Base-by-base conservation (phyloP, 2,888 invertebrate species). In the Leistus spinibarbis region DNA sequence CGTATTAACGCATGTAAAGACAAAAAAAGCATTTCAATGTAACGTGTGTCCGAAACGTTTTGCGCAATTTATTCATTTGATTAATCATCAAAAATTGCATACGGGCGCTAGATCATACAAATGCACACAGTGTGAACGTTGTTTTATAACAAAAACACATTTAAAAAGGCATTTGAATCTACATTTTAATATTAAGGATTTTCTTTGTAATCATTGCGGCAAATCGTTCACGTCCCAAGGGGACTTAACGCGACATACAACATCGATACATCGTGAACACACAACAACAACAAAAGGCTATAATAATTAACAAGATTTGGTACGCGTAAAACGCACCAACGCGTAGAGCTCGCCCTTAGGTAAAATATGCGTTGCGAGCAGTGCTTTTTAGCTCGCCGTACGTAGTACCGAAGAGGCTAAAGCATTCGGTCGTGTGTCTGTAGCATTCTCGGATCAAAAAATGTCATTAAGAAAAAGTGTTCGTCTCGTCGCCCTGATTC, bases 161-260 rank as follows among this genome's bases (percentile, higher is more conserved):
- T 72, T 72, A 17, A 66, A 72, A 57, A 56, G 23, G 20, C 72
- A 72, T 66, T 20, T 53, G 20, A 65, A 60, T 13, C 22, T 3
- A 20, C 72, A 72, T 40, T 16, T 40, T 19, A 56, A 57, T 19
- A 7, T 66, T n/a, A 72, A 72, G 40, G 19, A 72, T 56, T 65
- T 19, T 66, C 65, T 72, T 22, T 87, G 91, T 83, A 88, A 88
- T 57, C 86, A 87, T 65, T 91, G 91, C 82, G 87, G 88, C 5
- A 86, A 89, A 68, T 84, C 87, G 1, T 91, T 90, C 82, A 85
- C 88, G 20, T 88, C 88, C 75, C 89, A 89, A 79, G 88, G 88
- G 76, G 89, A 89, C 22, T 82, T 91, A 74, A 89, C 90, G 77
- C 88, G 88, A 73, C 91, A 91, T 81, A 82, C 88, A 80, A 85